Conservation (phyloP, 64 coral and sea anemone species). For the Catalaphyllia jardinei region DNA sequence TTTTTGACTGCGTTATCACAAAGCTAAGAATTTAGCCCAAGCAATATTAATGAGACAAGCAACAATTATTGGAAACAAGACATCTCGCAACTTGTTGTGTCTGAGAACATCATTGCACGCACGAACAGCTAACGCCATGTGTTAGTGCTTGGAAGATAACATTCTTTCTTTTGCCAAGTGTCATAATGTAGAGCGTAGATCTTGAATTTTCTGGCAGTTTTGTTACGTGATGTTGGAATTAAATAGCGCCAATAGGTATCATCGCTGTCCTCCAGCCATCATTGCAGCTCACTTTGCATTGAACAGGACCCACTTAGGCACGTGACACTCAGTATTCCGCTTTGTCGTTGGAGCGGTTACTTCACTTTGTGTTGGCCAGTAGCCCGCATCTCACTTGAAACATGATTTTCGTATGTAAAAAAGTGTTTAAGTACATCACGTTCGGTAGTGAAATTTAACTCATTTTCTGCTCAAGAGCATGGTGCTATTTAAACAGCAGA, state of each 20-base stretch:
- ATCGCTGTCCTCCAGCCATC: background rate
- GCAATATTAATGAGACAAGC: background rate
- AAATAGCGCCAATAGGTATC: background rate
- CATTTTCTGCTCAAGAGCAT: background rate
- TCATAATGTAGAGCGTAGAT: background rate
- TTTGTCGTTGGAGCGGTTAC: background rate
- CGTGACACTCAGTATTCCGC: background rate
- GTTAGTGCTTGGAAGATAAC: background rate
- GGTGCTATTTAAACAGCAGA: background rate
- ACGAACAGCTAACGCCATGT: background rate
- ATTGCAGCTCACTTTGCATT: background rate
- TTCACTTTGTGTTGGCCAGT: background rate
- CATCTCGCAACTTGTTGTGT: background rate
- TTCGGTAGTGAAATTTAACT: background rate
- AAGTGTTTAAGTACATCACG: background rate
- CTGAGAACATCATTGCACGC: constrained; percentile 24
- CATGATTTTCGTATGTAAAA: background rate
- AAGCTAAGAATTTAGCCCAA: background rate
- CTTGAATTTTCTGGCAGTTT: background rate
- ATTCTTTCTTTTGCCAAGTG: background rate
- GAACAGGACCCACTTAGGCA: background rate
- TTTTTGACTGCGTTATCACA: background rate
- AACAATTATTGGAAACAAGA: constrained; percentile 12
- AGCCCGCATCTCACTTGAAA: background rate
- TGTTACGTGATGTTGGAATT: background rate